Evolutionary conservation across 64 coral and sea anemone genomes (phyloP), one percentile per base, ranked within the genome.

Genomic region (Porites australiensis): DNA sequence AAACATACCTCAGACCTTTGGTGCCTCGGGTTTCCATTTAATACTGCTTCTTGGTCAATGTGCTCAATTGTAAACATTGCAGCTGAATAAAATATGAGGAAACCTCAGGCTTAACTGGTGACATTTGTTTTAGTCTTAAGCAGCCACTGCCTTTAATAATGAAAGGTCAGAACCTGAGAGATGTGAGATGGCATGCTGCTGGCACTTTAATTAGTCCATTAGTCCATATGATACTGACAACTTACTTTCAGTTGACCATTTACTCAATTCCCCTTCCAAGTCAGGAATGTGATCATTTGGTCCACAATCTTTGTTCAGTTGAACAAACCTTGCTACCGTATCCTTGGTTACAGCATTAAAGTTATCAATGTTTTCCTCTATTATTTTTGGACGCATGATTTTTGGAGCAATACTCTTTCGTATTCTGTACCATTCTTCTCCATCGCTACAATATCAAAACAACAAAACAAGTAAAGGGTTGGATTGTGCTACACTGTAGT

Each of bases 361-460:
- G 46, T 84, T 84, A 69, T 84, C 81, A 84, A 84, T 64, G 8
- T 84, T 84, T 52, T 84, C 81, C 63, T 84, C 81, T 2, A 84
- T 47, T 21, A 51, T 52, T 45, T 84, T 68, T 50, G 81, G 81
- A 4, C 62, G 81, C 63, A 84, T 68, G 5, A 84, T 49, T 84
- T 84, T 84, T 3, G 81, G 81, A 27, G 81, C 16, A 4, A 84
- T 49, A 70, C 18, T 69, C 48, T 23, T 44, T 51, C 81, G 63
- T 50, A 69, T 18, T 68, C 63, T 84, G 44, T 68, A 10, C 81
- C 81, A 84, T 20, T 84, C 81, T 68, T 84, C 81, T 69, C 81
- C 81, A 49, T 84, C 19, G 5, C 81, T 84, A 21, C 20, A 64
- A 83, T 45, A 74, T 64, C 4, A 64, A 8, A 64, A 14, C 9